These are phyloP conservation scores for Halcyon senegalensis DNA, from an alignment of 2,113 vertebrate species.

Conservation along the genomic window DNA sequence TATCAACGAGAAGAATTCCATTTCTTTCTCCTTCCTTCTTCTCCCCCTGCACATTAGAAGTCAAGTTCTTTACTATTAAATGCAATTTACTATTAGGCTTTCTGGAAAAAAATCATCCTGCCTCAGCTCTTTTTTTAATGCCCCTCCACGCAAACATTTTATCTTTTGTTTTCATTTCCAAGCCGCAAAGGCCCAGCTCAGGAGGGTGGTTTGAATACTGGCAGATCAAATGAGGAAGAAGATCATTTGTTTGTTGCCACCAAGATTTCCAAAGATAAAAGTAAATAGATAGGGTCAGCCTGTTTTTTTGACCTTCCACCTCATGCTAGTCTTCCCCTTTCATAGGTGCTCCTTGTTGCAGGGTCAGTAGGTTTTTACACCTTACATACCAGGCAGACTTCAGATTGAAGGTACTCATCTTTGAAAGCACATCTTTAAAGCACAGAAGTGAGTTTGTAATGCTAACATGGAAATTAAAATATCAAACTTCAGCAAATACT, in stretches of 20 bases:
- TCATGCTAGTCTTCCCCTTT: background rate
- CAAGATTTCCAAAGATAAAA: background rate
- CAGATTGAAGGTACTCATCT: background rate
- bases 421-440: background rate
- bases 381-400: background rate
- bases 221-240: background rate
- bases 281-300: background rate
- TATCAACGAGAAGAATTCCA: background rate
- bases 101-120: background rate
- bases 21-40: background rate
- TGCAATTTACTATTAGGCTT: background rate
- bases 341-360: background rate
- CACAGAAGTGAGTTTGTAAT: background rate
- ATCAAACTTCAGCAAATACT: background rate
- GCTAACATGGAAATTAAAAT: background rate
- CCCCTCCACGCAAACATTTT: background rate
- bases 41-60: background rate
- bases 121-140: background rate
- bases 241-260: background rate
- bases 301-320: background rate
- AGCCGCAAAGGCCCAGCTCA: background rate
- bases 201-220: background rate
- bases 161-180: background rate
- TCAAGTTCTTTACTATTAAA: background rate
- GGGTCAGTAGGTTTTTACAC: background rate